phyloP scores from a whole-genome alignment of 2,113 vertebrate genomes.

The Brienomyrus brachyistius region DNA sequence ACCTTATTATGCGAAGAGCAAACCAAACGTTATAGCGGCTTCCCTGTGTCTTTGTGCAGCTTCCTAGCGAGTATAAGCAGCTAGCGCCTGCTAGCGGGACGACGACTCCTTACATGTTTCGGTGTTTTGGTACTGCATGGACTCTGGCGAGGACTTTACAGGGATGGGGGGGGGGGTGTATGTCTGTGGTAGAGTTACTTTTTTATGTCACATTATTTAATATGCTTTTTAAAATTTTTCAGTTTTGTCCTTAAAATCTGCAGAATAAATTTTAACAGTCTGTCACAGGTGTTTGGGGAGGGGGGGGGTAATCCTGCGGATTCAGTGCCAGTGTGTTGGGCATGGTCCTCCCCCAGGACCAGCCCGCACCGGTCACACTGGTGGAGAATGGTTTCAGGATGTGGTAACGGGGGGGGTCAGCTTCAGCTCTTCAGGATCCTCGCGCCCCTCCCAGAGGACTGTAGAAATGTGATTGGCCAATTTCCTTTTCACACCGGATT shows the following conservation, averaged over 20 bases:
- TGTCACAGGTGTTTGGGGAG: neutral
- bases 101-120: slow-evolving; percentile 26
- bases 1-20: slow-evolving; percentile 42
- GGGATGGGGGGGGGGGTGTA: slow-evolving; percentile 30
- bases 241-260: slow-evolving; percentile 49
- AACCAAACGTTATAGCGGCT: slow-evolving; percentile 49
- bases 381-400: neutral
- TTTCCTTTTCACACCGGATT: slow-evolving; percentile 28
- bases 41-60: slow-evolving; percentile 57
- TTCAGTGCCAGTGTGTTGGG: neutral
- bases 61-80: slow-evolving; percentile 49
- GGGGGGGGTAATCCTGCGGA: neutral
- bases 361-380: neutral
- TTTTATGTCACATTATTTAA: slow-evolving; percentile 66
- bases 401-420: neutral
- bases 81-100: slow-evolving; percentile 39
- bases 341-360: neutral
- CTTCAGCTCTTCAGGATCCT: neutral
- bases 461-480: slow-evolving; percentile 7
- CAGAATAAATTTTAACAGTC: neutral
- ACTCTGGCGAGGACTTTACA: slow-evolving; percentile 35
- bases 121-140: slow-evolving; percentile 46
- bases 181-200: slow-evolving; percentile 49
- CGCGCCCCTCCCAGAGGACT: neutral
- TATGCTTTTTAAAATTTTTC: slow-evolving; percentile 50